phyloP scores from a whole-genome alignment of 2,113 vertebrate species.

The Ivindomyrus marchei region DNA sequence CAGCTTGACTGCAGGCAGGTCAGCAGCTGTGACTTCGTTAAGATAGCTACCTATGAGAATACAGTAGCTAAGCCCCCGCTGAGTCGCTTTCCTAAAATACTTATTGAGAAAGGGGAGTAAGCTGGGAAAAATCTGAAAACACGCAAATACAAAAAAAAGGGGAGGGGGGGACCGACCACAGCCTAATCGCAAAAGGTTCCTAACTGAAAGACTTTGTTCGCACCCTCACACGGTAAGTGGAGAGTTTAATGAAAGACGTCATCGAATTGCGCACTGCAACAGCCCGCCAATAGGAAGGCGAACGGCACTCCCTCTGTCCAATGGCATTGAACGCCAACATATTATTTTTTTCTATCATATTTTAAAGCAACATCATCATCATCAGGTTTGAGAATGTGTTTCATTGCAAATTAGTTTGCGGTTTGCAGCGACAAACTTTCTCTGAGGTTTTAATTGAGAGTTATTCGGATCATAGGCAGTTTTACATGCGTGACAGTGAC shows the following conservation, averaged over 20 bases:
- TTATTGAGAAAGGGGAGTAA: not conserved
- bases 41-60: not conserved
- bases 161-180: not conserved
- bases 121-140: not conserved
- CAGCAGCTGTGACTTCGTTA: constrained; percentile 6
- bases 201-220: constrained; percentile 24
- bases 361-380: constrained; percentile 16
- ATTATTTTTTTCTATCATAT: constrained; percentile 4
- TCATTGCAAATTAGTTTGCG: not conserved
- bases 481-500: not conserved
- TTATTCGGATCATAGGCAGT: not conserved
- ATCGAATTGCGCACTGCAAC: constrained; percentile 7
- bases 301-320: not conserved
- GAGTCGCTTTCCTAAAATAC: not conserved
- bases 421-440: not conserved
- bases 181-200: constrained; percentile 2
- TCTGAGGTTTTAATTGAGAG: not conserved
- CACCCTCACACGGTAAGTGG: constrained; percentile 17
- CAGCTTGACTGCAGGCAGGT: constrained; percentile 11
- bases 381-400: not conserved
- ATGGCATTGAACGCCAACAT: constrained; percentile 1
- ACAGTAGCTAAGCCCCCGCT: not conserved
- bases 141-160: not conserved
- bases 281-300: not conserved
- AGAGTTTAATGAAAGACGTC: constrained; percentile 20